Base-by-base conservation (phyloP, 1,140 invertebrate genomes). In the Heterodera schachtii region DNA sequence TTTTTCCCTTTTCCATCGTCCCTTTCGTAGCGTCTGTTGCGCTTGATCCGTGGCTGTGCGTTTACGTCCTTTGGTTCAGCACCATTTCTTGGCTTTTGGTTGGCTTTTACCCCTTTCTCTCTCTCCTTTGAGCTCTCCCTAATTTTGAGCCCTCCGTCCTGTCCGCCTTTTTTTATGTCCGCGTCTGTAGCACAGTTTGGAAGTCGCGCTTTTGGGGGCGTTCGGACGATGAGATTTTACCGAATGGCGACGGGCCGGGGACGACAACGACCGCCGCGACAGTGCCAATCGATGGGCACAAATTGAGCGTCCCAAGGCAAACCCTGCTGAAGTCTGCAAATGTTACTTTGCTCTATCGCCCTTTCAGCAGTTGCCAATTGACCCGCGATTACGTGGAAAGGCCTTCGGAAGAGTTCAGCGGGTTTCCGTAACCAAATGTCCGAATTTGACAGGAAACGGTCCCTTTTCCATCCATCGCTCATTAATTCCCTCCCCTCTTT, bases 361-460 rank as follows among this genome's bases (percentile, higher is more conserved):
- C 31, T 31, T 31, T 31, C 31, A 31, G 31, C 19, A 84, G 82
- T 57, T 76, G 70, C 13, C 77, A 64, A n/a, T 44, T 80, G 21
- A 88, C 87, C 16, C 80, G 84, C 9, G 79, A 84, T 47, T 88
- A 88, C 78, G 85, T 88, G 21, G 81, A 89, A 41, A 52, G 80
- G 80, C 11, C 80, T 88, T 3, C 71, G 86, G 11, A 84, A 86
- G 43, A 74, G 79, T 46, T 89, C 87, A 1, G 73, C 80, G 31
- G 85, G 83, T 41, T 85, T 86, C 76, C 83, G 82, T 4, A 83
- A 81, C 52, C 87, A 88, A 75, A 75, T 76, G 21, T 84, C 84
- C 5, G 87, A 88, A 78, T 88, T 89, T 57, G 87, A 89, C 57
- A 75, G 86, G 16, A 89, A 88, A 81, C 82, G 87, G 57, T 13